A percentile compares a stretch with the other conserved stretches of the same genome.
Evolutionary conservation across 2,888 invertebrate genomes (phyloP).

Genomic region (Trachelus troglodyta): DNA sequence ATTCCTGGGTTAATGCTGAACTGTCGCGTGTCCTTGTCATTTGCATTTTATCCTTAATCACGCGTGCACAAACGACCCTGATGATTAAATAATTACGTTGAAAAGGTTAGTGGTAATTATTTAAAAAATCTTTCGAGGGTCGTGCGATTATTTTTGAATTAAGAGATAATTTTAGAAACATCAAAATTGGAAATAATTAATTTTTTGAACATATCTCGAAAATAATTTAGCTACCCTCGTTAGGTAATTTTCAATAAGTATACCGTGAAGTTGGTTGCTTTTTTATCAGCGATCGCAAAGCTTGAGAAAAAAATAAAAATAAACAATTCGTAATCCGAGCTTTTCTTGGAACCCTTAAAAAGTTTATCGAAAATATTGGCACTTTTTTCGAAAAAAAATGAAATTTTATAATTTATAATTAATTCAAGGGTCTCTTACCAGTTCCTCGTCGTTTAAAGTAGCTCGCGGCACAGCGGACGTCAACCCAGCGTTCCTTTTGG

Average conservation of each 20-base stretch:
- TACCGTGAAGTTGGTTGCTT: too few species aligned
- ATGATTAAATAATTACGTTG: neutral
- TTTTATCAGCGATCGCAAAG: too few species aligned
- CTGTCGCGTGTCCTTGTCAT: conserved; percentile 23
- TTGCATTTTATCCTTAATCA: conserved; percentile 23
- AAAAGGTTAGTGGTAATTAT: conserved; percentile 15
- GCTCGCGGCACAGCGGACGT: conserved; percentile 97
- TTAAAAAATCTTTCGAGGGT: conserved; percentile 4
- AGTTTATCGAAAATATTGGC: neutral
- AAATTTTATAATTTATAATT: neutral
- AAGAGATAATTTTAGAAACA: conserved; percentile 18
- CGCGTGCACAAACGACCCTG: neutral
- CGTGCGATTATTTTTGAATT: conserved; percentile 4
- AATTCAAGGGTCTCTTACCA: conserved; percentile 78
- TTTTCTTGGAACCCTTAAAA: neutral
- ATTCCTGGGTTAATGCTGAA: conserved; percentile 38
- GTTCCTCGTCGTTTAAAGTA: conserved; percentile 97
- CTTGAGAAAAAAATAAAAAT: conserved; percentile 3
- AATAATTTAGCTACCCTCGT: too few species aligned
- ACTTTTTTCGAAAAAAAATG: conserved; percentile 5
- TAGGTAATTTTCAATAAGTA: too few species aligned
- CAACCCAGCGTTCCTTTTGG: conserved; percentile 96
- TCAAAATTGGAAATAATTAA: conserved; percentile 1
- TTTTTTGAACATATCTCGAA: too few species aligned
- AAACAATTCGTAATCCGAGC: conserved; percentile 21